Percentiles rank a stretch among this genome's conserved stretches.
Evolutionary conservation across 2,888 invertebrate species (phyloP).

Genomic region (Xylophagus ater): DNA sequence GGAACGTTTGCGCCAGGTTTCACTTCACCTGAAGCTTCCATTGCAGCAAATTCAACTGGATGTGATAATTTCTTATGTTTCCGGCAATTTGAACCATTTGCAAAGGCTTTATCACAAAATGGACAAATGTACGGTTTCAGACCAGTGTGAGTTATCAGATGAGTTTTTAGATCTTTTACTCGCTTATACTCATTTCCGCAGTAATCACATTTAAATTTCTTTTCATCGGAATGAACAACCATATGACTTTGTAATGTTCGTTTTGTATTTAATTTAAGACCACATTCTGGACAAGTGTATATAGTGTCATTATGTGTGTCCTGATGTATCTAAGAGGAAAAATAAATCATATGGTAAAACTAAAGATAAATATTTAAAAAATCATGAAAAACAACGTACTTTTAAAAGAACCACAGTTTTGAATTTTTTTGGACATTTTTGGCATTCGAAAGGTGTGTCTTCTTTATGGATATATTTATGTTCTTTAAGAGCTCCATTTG

Average conservation of each 20-base stretch:
- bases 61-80: constrained; percentile 18
- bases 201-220: constrained; percentile 17
- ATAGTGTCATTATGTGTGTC: too few species aligned
- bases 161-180: constrained; percentile 16
- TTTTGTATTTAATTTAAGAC: constrained; percentile 28
- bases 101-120: constrained; percentile 19
- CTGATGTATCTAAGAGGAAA: neutral
- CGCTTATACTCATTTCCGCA: constrained; percentile 17
- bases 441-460: constrained; percentile 31
- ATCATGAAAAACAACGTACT: too few species aligned
- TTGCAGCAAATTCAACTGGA: constrained; percentile 15
- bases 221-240: constrained; percentile 16
- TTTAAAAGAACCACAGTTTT: constrained; percentile 15
- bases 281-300: constrained; percentile 39
- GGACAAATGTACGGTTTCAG: constrained; percentile 16
- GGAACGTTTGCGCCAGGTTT: too few species aligned
- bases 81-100: constrained; percentile 18
- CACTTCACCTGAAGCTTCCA: too few species aligned
- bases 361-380: too few species aligned
- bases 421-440: constrained; percentile 21
- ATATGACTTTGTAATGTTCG: constrained; percentile 30
- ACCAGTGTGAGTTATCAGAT: constrained; percentile 15
- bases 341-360: neutral
- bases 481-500: constrained; percentile 31
- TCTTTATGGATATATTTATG: constrained; percentile 32